Base-by-base conservation (phyloP, 2,888 invertebrate genomes). In the Cosmorhoe ocellata region DNA sequence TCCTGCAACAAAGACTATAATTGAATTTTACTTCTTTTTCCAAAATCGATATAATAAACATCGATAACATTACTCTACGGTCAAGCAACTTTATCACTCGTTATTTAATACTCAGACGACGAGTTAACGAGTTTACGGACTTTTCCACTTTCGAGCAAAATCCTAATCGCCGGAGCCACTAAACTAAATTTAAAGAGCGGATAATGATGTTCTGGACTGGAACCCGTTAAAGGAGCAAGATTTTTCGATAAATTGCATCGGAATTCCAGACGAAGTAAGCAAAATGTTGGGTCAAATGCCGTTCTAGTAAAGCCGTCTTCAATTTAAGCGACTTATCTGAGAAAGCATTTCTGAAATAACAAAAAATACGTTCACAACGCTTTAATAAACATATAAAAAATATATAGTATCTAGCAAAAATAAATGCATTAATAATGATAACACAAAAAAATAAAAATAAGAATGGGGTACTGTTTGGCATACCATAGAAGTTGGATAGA, bases 241-340 rank as follows among this genome's bases (percentile, higher is more conserved):
- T 32, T 40, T 32, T 9, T 11, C 30, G 39, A 30, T 13, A 44
- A 34, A 36, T 39, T 36, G 39, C 40, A 43, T 10, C 30, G 13
- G 24, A 31, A 40, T 41, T 34, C 27, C n/a, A 40, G 10, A 6
- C 34, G 12, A 27, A 18, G 6, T n/a, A 34, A 5, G 5, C 18
- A 14, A 61, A 56, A 58, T 57, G 3, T 24, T 71, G 67, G 64
- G 64, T 63, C 63, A 58, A 58, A 64, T 65, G 56, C 30, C 43
- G 40, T 24, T 38, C 28, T 46, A 42, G 36, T 18, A 13, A 10
- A 4, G 14, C 1, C 32, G 37, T 12, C 39, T 31, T 47, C 33
- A 40, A 36, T 41, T 32, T 24, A 12, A 41, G 30, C 26, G 2
- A 42, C 9, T 18, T 10, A 22, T 13, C 1, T 6, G n/a, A 24